A percentile compares a stretch with the other conserved stretches of the same genome.
phyloP scores from a whole-genome alignment of 2,888 invertebrate genomes.

The Trichacis sp. region DNA sequence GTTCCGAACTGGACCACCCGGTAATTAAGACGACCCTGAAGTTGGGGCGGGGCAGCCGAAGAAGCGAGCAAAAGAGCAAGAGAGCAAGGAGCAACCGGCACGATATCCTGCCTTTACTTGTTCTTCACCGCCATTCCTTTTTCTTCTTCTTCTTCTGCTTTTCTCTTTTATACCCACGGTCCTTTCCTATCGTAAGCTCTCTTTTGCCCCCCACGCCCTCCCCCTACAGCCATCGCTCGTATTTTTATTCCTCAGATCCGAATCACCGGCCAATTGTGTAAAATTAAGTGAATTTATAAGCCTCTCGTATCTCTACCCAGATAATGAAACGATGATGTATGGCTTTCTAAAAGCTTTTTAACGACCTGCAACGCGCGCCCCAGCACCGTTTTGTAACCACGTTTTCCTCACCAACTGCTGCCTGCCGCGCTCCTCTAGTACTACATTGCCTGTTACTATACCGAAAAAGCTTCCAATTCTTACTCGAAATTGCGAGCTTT shows the following conservation, averaged over 20 bases:
- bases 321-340: slow-evolving; percentile 39
- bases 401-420: background rate
- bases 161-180: slow-evolving; percentile 12
- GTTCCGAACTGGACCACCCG: slow-evolving; percentile 64
- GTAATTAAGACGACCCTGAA: slow-evolving; percentile 65
- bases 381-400: background rate
- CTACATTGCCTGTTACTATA: no score
- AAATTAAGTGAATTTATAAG: background rate
- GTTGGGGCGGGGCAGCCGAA: slow-evolving; percentile 55
- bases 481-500: no score
- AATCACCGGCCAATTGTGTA: background rate
- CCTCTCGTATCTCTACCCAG: background rate
- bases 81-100: slow-evolving; percentile 52
- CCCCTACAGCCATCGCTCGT: slow-evolving; percentile 8
- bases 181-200: no score
- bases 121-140: slow-evolving; percentile 41
- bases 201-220: slow-evolving; percentile 18
- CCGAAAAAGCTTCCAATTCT: no score
- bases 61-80: no score
- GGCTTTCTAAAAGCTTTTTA: slow-evolving; percentile 34
- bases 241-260: background rate
- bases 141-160: no score
- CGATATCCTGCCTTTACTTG: slow-evolving; percentile 53
- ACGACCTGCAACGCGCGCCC: slow-evolving; percentile 28
- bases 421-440: no score